Conservation (phyloP, 1,140 invertebrate species). For the Tenebrio molitor region DNA sequence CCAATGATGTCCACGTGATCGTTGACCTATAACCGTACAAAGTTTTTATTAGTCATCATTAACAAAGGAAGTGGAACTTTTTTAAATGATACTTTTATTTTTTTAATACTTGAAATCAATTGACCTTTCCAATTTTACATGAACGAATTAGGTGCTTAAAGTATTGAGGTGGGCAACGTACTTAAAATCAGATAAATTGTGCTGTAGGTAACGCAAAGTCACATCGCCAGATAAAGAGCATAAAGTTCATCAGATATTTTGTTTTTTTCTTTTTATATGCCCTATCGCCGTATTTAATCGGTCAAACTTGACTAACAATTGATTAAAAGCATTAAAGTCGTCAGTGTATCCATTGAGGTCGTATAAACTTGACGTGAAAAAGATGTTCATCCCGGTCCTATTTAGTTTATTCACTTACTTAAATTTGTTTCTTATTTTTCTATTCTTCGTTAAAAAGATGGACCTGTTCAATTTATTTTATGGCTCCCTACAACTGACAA, state of each 20-base stretch:
- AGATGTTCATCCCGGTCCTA: constrained; percentile 20
- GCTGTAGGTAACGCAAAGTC: not conserved
- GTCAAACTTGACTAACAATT: constrained; percentile 21
- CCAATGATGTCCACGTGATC: constrained; percentile 14
- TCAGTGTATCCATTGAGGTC: constrained; percentile 23
- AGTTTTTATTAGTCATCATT: constrained; percentile 12
- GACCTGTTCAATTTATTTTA: constrained; percentile 55
- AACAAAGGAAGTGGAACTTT: constrained; percentile 8
- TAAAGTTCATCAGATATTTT: constrained; percentile 9
- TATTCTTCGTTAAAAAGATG: constrained; percentile 43
- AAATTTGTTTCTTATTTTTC: constrained; percentile 47
- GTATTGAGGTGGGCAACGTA: constrained; percentile 12
- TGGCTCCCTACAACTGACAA: constrained; percentile 58
- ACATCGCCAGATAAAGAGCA: not conserved
- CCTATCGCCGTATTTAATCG: constrained; percentile 19
- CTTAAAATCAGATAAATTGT: constrained; percentile 16
- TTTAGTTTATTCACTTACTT: constrained; percentile 36
- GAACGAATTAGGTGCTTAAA: not conserved
- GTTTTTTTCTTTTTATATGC: constrained; percentile 17
- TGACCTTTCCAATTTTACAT: not conserved
- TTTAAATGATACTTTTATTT: not conserved
- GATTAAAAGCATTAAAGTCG: constrained; percentile 22
- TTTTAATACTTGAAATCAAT: not conserved
- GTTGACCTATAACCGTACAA: constrained; percentile 40
- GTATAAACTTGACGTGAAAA: constrained; percentile 15